Conservation (phyloP, 23 tunicate species). For the Halocynthia aurantium region DNA sequence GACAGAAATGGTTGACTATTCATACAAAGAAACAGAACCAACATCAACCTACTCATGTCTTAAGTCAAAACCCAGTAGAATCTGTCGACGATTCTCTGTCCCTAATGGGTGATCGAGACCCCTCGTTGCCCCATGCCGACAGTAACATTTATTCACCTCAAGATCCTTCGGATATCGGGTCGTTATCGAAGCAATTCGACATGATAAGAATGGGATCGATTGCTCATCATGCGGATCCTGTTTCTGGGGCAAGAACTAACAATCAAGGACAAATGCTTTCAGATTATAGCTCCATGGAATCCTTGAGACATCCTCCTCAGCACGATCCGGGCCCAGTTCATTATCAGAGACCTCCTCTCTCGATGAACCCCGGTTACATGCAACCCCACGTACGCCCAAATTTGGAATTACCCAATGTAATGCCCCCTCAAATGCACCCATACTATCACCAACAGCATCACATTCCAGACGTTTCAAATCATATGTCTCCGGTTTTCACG, state of each 20-base stretch:
- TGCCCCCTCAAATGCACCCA: background rate
- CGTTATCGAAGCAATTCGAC: background rate
- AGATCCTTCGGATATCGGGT: background rate
- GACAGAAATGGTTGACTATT: background rate
- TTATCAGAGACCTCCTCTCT: too few relatives aligned
- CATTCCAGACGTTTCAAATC: background rate
- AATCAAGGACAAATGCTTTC: background rate
- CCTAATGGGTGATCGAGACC: background rate
- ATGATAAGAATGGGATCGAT: background rate
- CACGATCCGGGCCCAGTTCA: too few relatives aligned
- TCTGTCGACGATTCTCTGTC: conserved; percentile 50
- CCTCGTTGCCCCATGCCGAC: conserved; percentile 54
- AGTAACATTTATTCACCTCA: conserved; percentile 13
- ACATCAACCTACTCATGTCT: background rate
- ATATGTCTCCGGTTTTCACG: conserved; percentile 1
- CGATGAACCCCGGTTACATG: background rate
- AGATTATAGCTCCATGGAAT: background rate
- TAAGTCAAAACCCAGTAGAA: conserved; percentile 54
- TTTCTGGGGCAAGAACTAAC: background rate
- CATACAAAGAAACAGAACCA: background rate
- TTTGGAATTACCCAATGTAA: background rate
- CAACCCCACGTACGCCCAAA: background rate
- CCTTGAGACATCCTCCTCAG: background rate
- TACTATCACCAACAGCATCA: background rate
- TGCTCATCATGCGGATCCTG: background rate